A percentile compares a stretch with the other conserved stretches of the same genome.
Conservation (phyloP, 2,888 invertebrate genomes). For the Masnerella sp. region DNA sequence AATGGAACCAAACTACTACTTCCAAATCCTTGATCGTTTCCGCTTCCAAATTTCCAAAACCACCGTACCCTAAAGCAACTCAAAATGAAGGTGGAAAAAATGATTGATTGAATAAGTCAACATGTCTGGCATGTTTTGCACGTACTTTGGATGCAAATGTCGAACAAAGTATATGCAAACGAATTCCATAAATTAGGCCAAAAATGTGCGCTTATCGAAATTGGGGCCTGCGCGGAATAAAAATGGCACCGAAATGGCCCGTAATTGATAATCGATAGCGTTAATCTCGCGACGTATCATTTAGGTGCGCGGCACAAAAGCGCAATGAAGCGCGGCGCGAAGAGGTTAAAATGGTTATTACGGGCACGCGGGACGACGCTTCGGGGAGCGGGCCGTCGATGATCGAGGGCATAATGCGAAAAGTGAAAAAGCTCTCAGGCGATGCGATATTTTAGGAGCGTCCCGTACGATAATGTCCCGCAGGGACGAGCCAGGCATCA, state of each 20-base stretch:
- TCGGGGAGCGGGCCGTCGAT: conserved; percentile 47
- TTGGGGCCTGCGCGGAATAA: background rate
- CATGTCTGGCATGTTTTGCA: conserved; percentile 26
- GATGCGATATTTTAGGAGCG: conserved; percentile 59
- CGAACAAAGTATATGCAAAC: conserved; percentile 47
- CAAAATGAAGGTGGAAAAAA: conserved; percentile 28
- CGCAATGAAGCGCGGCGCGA: conserved; percentile 41
- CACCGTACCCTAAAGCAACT: conserved; percentile 7
- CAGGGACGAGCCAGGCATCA: conserved; percentile 52
- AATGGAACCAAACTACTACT: too few relatives aligned
- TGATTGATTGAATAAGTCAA: conserved; percentile 6
- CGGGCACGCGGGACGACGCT: conserved; percentile 45
- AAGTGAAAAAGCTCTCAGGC: conserved; percentile 63
- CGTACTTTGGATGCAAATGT: conserved; percentile 42
- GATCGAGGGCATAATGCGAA: conserved; percentile 62
- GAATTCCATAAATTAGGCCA: conserved; percentile 45
- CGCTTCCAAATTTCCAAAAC: background rate
- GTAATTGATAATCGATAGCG: conserved; percentile 54
- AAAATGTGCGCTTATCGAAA: conserved; percentile 51
- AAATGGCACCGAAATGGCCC: conserved; percentile 29
- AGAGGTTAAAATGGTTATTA: conserved; percentile 55
- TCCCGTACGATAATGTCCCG: conserved; percentile 63
- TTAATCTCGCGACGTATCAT: conserved; percentile 49
- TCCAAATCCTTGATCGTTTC: too few relatives aligned
- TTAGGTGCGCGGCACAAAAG: conserved; percentile 38